These are phyloP conservation scores for Falco peregrinus DNA, from an alignment of 2,797 vertebrate species.

Conservation along the genomic window DNA sequence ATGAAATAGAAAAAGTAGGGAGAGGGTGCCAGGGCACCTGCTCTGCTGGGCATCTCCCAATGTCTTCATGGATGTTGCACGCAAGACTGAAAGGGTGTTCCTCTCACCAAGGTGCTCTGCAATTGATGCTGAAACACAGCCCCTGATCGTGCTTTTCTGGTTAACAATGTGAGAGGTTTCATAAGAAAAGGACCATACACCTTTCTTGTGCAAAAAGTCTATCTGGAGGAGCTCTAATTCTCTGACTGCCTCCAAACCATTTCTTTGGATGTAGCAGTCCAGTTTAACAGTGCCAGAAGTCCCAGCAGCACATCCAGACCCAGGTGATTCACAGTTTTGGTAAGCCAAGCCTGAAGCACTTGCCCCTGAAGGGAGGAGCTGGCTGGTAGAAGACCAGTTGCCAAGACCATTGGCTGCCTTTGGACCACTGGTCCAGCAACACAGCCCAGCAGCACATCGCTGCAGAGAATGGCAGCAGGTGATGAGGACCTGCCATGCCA, in stretches of 20 bases:
- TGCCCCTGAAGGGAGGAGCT: background rate
- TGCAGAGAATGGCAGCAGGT: background rate
- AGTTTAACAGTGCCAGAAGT: background rate
- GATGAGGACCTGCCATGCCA: background rate
- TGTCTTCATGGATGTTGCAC: background rate
- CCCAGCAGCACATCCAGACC: background rate
- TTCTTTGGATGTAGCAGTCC: background rate
- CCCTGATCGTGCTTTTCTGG: background rate
- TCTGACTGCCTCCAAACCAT: background rate
- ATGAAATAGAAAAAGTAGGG: background rate
- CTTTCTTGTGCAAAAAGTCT: background rate
- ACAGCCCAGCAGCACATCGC: background rate
- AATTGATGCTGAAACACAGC: background rate
- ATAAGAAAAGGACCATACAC: background rate
- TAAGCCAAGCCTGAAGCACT: background rate
- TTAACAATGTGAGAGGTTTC: background rate
- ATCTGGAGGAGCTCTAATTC: background rate
- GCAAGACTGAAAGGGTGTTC: background rate
- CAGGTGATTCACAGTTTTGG: background rate
- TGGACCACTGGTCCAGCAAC: background rate
- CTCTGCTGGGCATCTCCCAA: background rate
- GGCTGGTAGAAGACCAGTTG: background rate
- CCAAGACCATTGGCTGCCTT: fast-evolving
- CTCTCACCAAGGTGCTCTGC: background rate
- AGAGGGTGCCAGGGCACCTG: background rate